A percentile compares a stretch with the other conserved stretches of the same genome.
These are phyloP conservation scores for Bufotes viridis DNA, from an alignment of 2,797 vertebrate species.

Conservation along the genomic window DNA sequence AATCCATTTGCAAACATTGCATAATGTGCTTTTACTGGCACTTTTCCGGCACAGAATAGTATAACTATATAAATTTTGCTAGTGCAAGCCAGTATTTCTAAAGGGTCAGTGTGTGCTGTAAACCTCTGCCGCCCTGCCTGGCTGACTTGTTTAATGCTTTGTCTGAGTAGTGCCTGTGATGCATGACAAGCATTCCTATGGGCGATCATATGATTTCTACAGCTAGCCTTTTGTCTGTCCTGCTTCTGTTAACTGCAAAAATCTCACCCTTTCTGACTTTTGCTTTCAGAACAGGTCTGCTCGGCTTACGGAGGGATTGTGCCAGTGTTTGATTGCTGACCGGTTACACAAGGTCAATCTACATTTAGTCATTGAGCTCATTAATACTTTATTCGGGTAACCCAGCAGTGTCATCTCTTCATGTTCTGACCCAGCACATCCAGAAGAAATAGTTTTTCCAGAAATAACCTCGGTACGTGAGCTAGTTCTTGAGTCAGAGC, in stretches of 20 bases:
- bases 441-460: neutral
- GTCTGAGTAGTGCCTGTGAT: slow-evolving; percentile 14
- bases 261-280: neutral
- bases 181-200: slow-evolving; percentile 7
- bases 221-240: neutral
- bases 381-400: too few relatives aligned
- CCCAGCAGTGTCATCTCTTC: too few relatives aligned
- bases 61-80: neutral
- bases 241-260: too few relatives aligned
- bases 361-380: neutral
- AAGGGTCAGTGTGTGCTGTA: slow-evolving; percentile 1
- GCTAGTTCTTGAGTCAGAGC: neutral
- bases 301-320: neutral
- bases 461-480: neutral
- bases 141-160: slow-evolving; percentile 29
- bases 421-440: neutral
- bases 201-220: neutral
- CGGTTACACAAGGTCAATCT: too few relatives aligned
- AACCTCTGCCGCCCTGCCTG: neutral
- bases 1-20: slow-evolving; percentile 33
- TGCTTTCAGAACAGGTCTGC: neutral
- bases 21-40: slow-evolving; percentile 6
- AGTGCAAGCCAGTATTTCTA: neutral
- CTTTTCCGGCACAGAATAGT: neutral
- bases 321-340: too few relatives aligned